Evolutionary conservation across 1,140 invertebrate genomes (phyloP).

Genomic region (Thaumatotibia leucotreta): DNA sequence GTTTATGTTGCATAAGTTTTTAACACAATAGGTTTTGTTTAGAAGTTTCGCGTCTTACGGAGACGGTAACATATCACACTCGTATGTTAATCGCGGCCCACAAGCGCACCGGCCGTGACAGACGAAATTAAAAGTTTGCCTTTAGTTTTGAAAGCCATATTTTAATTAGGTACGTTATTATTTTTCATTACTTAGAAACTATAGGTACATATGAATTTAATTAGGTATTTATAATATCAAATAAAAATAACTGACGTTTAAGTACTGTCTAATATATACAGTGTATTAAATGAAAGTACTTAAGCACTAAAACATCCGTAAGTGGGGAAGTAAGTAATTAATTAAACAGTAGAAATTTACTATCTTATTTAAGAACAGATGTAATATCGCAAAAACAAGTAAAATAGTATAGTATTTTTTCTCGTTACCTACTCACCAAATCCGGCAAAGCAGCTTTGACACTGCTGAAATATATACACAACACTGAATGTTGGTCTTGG

Average conservation of each 20-base stretch:
- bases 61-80: conserved; percentile 21
- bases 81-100: conserved; percentile 43
- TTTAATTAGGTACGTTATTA: background rate
- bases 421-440: background rate
- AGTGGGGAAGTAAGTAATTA: too few relatives aligned
- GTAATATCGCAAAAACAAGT: too few relatives aligned
- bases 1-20: conserved; percentile 28
- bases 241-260: background rate
- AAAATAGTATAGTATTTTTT: background rate
- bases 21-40: conserved; percentile 36
- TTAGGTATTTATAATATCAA: background rate
- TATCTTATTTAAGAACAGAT: too few relatives aligned
- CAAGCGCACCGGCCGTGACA: conserved; percentile 35
- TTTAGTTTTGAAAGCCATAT: conserved; percentile 8
- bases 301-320: too few relatives aligned
- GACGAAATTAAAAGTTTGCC: conserved; percentile 42
- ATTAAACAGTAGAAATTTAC: too few relatives aligned
- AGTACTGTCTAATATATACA: background rate
- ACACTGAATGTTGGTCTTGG: background rate
- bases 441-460: too few relatives aligned
- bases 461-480: background rate
- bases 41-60: conserved; percentile 24
- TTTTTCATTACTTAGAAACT: background rate
- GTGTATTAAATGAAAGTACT: background rate
- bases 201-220: background rate